A percentile compares a stretch with the other conserved stretches of the same genome.
phyloP scores from a whole-genome alignment of 2,113 vertebrate genomes.

The Turnix velox region DNA sequence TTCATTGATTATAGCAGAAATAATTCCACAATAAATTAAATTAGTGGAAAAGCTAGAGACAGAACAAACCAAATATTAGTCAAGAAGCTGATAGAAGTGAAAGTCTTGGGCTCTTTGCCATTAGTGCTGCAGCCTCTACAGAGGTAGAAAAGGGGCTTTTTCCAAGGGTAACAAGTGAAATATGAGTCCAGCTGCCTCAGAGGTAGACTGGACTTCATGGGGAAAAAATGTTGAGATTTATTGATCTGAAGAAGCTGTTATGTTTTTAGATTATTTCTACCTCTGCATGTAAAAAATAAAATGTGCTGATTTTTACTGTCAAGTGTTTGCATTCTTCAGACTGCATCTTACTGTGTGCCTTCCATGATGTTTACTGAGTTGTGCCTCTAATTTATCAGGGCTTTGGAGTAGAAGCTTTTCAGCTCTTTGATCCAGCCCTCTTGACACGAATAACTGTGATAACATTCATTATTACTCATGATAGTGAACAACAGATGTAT shows the following conservation, averaged over 20 bases:
- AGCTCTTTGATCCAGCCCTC: not conserved
- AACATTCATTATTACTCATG: not conserved
- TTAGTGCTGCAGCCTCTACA: not conserved
- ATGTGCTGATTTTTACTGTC: not conserved
- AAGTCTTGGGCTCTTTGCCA: accelerated
- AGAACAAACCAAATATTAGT: not conserved
- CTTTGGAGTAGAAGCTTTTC: not conserved
- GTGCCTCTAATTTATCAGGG: not conserved
- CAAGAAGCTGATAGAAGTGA: not conserved
- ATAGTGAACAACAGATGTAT: not conserved
- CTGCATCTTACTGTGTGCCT: not conserved
- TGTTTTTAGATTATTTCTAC: not conserved
- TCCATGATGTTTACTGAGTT: not conserved
- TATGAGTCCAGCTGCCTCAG: not conserved
- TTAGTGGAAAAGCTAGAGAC: not conserved
- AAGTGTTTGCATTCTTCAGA: not conserved
- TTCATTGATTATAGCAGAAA: not conserved
- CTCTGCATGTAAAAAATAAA: not conserved
- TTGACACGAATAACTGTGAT: not conserved
- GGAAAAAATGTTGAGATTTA: not conserved
- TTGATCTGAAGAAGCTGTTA: not conserved
- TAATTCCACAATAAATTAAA: not conserved
- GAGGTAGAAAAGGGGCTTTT: not conserved
- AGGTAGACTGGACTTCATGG: not conserved
- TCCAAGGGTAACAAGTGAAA: not conserved